These are phyloP conservation scores for Hermetia illucens DNA, from an alignment of 1,140 invertebrate species.

Conservation along the genomic window DNA sequence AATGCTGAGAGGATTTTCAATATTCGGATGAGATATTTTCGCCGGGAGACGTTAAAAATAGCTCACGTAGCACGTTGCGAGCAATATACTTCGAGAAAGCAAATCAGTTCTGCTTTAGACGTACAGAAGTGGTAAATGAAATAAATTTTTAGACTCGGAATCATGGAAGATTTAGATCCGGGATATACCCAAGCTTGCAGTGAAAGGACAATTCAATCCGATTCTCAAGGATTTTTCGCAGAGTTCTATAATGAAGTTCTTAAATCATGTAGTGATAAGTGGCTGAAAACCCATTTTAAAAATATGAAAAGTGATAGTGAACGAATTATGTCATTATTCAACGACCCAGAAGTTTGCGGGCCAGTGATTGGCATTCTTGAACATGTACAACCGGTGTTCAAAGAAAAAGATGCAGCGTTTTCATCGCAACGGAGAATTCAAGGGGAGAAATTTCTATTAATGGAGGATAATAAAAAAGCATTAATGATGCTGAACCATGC, in stretches of 20 bases:
- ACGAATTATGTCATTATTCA: slow-evolving; percentile 34
- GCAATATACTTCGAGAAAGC: too few species aligned
- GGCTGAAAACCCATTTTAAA: slow-evolving; percentile 38
- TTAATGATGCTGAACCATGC: slow-evolving; percentile 44
- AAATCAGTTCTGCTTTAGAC: too few species aligned
- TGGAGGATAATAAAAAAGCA: slow-evolving; percentile 36
- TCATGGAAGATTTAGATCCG: slow-evolving; percentile 10
- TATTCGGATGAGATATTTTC: too few species aligned
- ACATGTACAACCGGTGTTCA: slow-evolving; percentile 32
- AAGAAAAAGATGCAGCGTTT: slow-evolving; percentile 32
- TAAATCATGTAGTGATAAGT: slow-evolving; percentile 31
- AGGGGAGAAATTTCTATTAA: slow-evolving; percentile 29
- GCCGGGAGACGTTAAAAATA: too few species aligned
- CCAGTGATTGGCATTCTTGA: slow-evolving; percentile 30
- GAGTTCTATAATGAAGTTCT: slow-evolving; percentile 34
- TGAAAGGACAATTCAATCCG: slow-evolving; percentile 40
- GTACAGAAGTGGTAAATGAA: too few species aligned
- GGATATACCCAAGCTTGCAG: slow-evolving; percentile 36
- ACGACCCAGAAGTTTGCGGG: slow-evolving; percentile 33
- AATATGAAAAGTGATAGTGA: slow-evolving; percentile 36
- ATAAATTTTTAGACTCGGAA: too few species aligned
- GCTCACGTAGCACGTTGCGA: too few species aligned
- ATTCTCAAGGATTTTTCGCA: slow-evolving; percentile 42
- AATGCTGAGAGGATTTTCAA: too few species aligned
- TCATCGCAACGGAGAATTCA: slow-evolving; percentile 31